phyloP scores from a whole-genome alignment of 2,113 vertebrate species.

The Neolamprologus caudopunctatus region DNA sequence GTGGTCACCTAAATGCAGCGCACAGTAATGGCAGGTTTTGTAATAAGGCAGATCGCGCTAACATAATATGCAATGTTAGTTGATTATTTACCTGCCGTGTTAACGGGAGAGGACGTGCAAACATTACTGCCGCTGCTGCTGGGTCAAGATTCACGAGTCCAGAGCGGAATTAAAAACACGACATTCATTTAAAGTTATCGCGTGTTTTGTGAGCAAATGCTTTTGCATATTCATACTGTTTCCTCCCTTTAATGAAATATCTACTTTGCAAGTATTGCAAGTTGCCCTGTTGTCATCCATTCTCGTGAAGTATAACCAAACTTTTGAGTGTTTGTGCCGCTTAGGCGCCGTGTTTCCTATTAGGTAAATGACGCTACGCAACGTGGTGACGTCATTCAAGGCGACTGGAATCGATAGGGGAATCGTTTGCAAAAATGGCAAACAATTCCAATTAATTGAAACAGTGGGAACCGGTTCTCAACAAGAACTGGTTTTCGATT shows the following conservation, averaged over 20 bases:
- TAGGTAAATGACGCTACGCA: not conserved
- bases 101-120: not conserved
- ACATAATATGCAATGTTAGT: not conserved
- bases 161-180: rapidly evolving
- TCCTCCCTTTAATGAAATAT: not conserved
- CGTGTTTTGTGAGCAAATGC: not conserved
- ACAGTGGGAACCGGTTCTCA: not conserved
- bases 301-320: not conserved
- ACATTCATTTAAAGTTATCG: rapidly evolving
- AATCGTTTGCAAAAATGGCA: not conserved
- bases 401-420: not conserved
- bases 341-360: not conserved
- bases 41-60: not conserved
- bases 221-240: not conserved
- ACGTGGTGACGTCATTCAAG: not conserved
- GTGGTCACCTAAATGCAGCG: rapidly evolving
- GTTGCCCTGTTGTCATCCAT: not conserved
- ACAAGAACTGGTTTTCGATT: not conserved
- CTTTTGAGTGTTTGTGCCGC: not conserved
- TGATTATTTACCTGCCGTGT: rapidly evolving
- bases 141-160: not conserved
- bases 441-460: not conserved
- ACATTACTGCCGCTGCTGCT: rapidly evolving
- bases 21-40: not conserved
- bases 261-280: not conserved